A percentile compares a stretch with the other conserved stretches of the same genome.
phyloP scores from a whole-genome alignment of 2,113 vertebrate genomes.

The Neolamprologus sp. region DNA sequence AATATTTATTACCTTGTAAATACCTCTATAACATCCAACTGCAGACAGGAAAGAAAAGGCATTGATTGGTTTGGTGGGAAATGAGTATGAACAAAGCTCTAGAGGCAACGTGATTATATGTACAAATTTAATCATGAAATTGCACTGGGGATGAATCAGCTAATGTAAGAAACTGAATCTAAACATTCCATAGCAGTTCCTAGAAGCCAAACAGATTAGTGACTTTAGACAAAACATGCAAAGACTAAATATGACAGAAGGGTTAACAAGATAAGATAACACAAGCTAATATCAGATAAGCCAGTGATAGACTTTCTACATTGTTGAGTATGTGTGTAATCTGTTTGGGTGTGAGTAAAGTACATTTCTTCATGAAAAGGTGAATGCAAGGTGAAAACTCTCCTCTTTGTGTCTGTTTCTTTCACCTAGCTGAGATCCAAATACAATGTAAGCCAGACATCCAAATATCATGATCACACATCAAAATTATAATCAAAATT shows the following conservation, averaged over 20 bases:
- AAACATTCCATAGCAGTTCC: neutral
- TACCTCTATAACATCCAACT: neutral
- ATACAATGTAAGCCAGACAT: neutral
- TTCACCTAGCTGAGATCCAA: neutral
- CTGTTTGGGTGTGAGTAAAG: neutral
- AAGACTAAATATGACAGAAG: neutral
- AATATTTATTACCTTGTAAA: neutral
- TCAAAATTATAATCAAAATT: neutral
- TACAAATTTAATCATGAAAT: neutral
- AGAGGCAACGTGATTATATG: neutral
- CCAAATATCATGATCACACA: neutral
- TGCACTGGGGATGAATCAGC: neutral
- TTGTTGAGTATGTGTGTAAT: neutral
- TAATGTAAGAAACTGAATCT: neutral
- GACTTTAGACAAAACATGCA: neutral
- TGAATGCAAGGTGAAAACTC: neutral
- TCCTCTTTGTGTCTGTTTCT: neutral
- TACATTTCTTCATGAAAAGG: neutral
- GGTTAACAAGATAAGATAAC: neutral
- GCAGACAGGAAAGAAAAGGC: neutral
- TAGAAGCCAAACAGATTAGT: neutral
- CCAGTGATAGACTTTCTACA: neutral
- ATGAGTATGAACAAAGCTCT: neutral
- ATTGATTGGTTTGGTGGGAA: neutral
- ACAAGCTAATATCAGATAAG: neutral